A percentile compares a stretch with the other conserved stretches of the same genome.
These are phyloP conservation scores for Olivierus martensii DNA, from an alignment of 1,140 invertebrate species.

Conservation along the genomic window DNA sequence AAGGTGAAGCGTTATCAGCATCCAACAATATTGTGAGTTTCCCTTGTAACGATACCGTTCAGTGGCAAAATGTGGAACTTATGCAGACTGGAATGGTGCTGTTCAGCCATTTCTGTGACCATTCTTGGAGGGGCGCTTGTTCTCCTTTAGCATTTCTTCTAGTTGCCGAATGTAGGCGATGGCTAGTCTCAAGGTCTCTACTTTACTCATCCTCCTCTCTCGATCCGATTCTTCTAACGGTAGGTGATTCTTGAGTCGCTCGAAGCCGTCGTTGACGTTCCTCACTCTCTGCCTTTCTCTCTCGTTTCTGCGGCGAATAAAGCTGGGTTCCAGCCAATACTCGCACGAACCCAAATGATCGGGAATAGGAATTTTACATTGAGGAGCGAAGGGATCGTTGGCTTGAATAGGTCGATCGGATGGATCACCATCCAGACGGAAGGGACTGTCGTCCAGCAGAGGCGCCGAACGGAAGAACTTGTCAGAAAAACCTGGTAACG, in stretches of 20 bases:
- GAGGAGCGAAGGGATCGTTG: constrained; percentile 27
- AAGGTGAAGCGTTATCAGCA: no score
- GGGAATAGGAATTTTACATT: constrained; percentile 30
- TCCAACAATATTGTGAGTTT: no score
- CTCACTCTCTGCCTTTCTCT: constrained; percentile 43
- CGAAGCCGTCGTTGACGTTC: constrained; percentile 69
- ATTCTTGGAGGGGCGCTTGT: no score
- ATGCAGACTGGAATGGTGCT: no score
- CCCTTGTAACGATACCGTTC: no score
- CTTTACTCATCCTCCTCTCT: constrained; percentile 36
- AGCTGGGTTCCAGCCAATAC: constrained; percentile 23
- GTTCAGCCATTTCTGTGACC: no score
- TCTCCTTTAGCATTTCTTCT: constrained; percentile 25
- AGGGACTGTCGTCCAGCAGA: no score
- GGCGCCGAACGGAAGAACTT: no score
- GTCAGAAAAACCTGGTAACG: no score
- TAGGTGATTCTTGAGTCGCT: constrained; percentile 59
- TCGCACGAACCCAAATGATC: constrained; percentile 23
- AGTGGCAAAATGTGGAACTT: no score
- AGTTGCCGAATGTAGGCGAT: constrained; percentile 34
- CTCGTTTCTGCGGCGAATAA: constrained; percentile 28
- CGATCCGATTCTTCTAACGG: constrained; percentile 28
- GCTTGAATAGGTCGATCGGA: background rate
- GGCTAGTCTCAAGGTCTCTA: constrained; percentile 34
- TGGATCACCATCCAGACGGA: no score